Percentiles rank a stretch among this genome's conserved stretches.
Conservation (phyloP, 2,113 vertebrate species). For the Notothenia rossii region DNA sequence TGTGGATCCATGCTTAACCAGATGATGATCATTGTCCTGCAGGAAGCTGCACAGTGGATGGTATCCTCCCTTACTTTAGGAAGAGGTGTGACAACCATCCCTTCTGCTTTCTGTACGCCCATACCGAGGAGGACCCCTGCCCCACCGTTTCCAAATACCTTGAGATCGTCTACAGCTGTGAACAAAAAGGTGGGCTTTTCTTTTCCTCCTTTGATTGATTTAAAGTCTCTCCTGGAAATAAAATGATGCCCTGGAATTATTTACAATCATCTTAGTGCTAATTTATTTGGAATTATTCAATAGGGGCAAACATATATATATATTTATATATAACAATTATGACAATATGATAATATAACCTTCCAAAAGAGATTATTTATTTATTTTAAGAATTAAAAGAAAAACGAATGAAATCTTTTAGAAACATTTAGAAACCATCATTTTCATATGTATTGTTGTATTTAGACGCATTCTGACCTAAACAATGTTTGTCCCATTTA, state of each 20-base stretch:
- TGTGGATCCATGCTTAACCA: not conserved
- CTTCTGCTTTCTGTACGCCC: constrained; percentile 74
- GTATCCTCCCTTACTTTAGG: constrained; percentile 64
- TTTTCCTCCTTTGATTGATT: not conserved
- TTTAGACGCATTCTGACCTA: too few relatives aligned
- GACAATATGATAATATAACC: too few relatives aligned
- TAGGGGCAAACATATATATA: too few relatives aligned
- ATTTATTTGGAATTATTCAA: too few relatives aligned
- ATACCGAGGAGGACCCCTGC: constrained; percentile 76
- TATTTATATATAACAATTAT: too few relatives aligned
- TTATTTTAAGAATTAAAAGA: too few relatives aligned
- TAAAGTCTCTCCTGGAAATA: not conserved
- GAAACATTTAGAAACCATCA: too few relatives aligned
- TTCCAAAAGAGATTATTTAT: too few relatives aligned
- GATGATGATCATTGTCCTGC: not conserved
- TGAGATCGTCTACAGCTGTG: constrained; percentile 83
- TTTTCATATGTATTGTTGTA: too few relatives aligned
- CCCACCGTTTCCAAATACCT: constrained; percentile 81
- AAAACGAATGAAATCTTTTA: too few relatives aligned
- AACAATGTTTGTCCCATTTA: too few relatives aligned
- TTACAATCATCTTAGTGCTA: not conserved
- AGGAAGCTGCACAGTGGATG: constrained; percentile 78
- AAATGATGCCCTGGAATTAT: not conserved
- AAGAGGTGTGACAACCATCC: constrained; percentile 79
- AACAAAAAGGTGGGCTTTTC: constrained; percentile 78